These are phyloP conservation scores for Neoascia interrupta DNA, from an alignment of 2,888 invertebrate genomes.

Conservation along the genomic window DNA sequence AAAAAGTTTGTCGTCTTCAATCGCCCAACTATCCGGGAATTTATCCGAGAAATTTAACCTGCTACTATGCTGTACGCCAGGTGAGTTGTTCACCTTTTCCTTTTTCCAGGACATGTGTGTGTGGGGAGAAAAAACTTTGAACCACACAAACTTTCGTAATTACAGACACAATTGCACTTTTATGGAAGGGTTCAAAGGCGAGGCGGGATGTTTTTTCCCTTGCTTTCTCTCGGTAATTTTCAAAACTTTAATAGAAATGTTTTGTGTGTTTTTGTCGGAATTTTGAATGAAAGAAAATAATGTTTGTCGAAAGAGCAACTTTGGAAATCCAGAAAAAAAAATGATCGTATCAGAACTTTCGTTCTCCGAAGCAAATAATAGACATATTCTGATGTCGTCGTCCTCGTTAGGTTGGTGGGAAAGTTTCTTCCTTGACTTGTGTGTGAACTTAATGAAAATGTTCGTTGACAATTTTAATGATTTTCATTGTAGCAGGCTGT, in stretches of 20 bases:
- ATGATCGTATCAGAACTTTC: conserved; percentile 40
- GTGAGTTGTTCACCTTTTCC: conserved; percentile 73
- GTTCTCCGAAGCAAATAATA: conserved; percentile 35
- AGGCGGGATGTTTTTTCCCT: neutral
- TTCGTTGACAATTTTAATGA: conserved; percentile 55
- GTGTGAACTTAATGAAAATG: conserved; percentile 23
- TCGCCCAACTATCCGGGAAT: conserved; percentile 96
- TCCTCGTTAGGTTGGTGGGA: neutral
- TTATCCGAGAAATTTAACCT: conserved; percentile 95
- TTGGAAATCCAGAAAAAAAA: conserved; percentile 19
- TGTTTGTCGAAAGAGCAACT: conserved; percentile 21
- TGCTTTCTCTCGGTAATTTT: conserved; percentile 10
- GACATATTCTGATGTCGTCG: conserved; percentile 29
- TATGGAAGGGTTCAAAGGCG: too few species aligned
- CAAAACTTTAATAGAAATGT: neutral
- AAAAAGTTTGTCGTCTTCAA: conserved; percentile 92
- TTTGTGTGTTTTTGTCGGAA: neutral
- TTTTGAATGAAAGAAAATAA: neutral
- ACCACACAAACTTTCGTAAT: conserved; percentile 60
- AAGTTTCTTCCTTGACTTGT: conserved; percentile 1
- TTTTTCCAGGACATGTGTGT: conserved; percentile 3
- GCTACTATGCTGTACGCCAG: conserved; percentile 93
- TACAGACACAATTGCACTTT: conserved; percentile 42
- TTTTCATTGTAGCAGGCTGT: conserved; percentile 21
- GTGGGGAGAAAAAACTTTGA: conserved; percentile 1